Conservation (phyloP, 1,140 invertebrate genomes). For the Drosophila watanabei region DNA sequence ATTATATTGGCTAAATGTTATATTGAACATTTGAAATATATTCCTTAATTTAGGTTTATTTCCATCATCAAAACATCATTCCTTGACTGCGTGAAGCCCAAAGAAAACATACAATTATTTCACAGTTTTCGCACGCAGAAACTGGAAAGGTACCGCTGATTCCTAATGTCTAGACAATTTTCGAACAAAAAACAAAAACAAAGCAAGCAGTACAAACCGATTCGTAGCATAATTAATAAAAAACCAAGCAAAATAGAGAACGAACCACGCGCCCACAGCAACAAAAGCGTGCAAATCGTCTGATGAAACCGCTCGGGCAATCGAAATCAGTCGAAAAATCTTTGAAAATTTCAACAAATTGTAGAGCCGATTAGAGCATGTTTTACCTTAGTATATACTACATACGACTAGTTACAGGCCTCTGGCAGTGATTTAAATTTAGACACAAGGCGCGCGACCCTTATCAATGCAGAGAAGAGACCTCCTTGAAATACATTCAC, state of each 20-base stretch:
- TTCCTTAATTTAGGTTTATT: background rate
- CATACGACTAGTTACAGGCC: slow-evolving; percentile 26
- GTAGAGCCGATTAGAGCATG: slow-evolving; percentile 15
- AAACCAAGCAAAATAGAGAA: slow-evolving; percentile 11
- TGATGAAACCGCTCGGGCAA: slow-evolving; percentile 56
- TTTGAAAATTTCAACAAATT: slow-evolving; percentile 31
- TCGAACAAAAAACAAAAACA: slow-evolving; percentile 6
- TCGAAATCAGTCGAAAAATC: slow-evolving; percentile 45
- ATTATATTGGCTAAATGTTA: background rate
- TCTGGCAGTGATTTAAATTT: slow-evolving; percentile 62
- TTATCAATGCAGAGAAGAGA: slow-evolving; percentile 60
- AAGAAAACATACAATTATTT: slow-evolving; percentile 27
- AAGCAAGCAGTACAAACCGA: background rate
- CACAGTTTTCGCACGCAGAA: slow-evolving; percentile 9
- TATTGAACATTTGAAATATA: background rate
- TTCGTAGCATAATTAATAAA: slow-evolving; percentile 22
- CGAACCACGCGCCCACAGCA: slow-evolving; percentile 22
- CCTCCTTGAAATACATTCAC: slow-evolving; percentile 5
- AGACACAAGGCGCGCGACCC: slow-evolving; percentile 66
- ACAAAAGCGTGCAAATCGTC: slow-evolving; percentile 27
- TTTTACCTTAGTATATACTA: slow-evolving; percentile 14
- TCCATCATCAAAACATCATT: slow-evolving; percentile 30
- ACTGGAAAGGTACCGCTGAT: slow-evolving; percentile 20
- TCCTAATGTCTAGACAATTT: slow-evolving; percentile 24
- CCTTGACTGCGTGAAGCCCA: slow-evolving; percentile 24